Evolutionary conservation across 2,888 invertebrate species (phyloP).

Genomic region (Formica aserva): DNA sequence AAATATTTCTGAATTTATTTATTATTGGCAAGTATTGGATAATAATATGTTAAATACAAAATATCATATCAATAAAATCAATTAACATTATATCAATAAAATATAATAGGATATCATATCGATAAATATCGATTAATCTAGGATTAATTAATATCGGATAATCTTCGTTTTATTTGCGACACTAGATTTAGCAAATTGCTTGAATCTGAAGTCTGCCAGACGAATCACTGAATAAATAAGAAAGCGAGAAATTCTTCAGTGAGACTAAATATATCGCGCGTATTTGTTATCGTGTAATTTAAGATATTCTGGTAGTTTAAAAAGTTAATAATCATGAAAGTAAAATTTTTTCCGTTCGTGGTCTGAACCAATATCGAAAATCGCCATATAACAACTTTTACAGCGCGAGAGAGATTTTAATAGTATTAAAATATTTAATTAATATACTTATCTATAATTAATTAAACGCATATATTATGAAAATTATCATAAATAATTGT

Average conservation of each 20-base stretch:
- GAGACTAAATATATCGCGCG: background rate
- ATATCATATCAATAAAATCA: conserved; percentile 9
- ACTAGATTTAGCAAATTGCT: background rate
- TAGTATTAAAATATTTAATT: background rate
- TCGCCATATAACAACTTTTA: background rate
- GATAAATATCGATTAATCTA: background rate
- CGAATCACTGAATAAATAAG: conserved; percentile 5
- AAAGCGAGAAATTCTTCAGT: background rate
- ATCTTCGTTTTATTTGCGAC: background rate
- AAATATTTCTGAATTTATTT: background rate
- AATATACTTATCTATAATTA: background rate
- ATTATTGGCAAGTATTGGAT: background rate
- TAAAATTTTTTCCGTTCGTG: background rate
- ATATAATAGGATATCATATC: background rate
- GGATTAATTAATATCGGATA: background rate
- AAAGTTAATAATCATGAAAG: background rate
- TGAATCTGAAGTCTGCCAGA: background rate
- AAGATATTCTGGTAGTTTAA: background rate
- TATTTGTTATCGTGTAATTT: conserved; percentile 2
- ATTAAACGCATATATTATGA: background rate
- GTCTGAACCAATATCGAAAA: background rate
- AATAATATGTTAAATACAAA: background rate
- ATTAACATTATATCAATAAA: conserved; percentile 5
- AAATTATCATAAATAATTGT: background rate
- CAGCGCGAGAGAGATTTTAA: background rate